Conservation (phyloP, 2,113 vertebrate species). For the Ptilorrhoa leucosticta region DNA sequence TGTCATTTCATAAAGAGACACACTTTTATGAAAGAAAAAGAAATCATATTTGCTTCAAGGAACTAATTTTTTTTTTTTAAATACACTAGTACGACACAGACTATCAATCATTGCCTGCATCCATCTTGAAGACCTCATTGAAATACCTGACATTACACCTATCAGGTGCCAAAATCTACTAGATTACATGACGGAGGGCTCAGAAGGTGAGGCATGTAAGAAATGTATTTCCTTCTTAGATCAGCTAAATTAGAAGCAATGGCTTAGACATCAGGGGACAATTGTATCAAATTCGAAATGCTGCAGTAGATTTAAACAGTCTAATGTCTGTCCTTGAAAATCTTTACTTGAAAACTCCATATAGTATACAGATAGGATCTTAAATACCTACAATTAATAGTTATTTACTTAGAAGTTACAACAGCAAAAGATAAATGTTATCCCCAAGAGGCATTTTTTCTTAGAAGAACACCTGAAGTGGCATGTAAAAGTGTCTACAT, state of each 20-base stretch:
- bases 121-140: not conserved
- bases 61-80: not conserved
- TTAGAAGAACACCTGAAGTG: not conserved
- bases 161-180: not conserved
- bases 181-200: not conserved
- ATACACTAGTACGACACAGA: not conserved
- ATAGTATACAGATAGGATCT: not conserved
- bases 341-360: not conserved
- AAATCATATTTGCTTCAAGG: not conserved
- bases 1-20: not conserved
- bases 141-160: not conserved
- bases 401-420: not conserved
- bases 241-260: not conserved
- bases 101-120: not conserved
- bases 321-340: not conserved
- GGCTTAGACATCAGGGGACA: not conserved
- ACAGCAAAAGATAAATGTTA: not conserved
- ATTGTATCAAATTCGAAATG: not conserved
- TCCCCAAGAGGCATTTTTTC: fast-evolving
- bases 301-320: not conserved
- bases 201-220: not conserved
- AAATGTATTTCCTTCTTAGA: not conserved
- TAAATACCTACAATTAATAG: not conserved
- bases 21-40: not conserved
- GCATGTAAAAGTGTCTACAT: not conserved